Base-by-base conservation (phyloP, 2,113 vertebrate species). In the Stegastes partitus region DNA sequence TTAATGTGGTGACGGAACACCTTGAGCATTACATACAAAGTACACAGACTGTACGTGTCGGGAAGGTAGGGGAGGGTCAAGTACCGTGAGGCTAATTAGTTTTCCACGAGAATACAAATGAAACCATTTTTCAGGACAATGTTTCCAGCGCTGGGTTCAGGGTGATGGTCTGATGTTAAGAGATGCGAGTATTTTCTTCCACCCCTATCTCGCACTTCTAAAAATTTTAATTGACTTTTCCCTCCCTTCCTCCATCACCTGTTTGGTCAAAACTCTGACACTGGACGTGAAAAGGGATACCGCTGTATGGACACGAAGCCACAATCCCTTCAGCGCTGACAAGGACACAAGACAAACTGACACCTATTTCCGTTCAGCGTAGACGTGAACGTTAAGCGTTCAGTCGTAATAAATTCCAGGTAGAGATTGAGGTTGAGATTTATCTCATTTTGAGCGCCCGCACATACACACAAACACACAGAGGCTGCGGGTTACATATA, bases 61-160 rank as follows among this genome's bases (percentile, higher is more conserved):
- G 73, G 55, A 67, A 19, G 55, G 65, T 9, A 69, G 31, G 26
- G 26, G 26, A 47, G 55, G 86, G 64, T 84, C 34, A 42, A 77
- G 85, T 84, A 54, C 75, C 37, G 63, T 28, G n/a, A 73, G 75
- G 81, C 82, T 86, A 90, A 91, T 90, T 86, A 59, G 76, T 89
- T 91, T 92, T 82, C 66, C 39, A 74, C 56, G 47, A 53, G 44
- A 74, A 67, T 23, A 81, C 74, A 83, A 77, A 78, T 69, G 65
- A 85, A 74, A 73, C 67, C 66, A 73, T 86, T 83, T 79, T 34
- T 68, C 15, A 2, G 57, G 49, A 83, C 44, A 73, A 61, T 74
- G 66, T 75, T 68, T 83, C 26, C 16, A 49, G 54, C 62, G 22
- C 6, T 21, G 10, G 54, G 74, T 82, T 74, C 78, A 89, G 63